Evolutionary conservation across 2,113 vertebrate genomes (phyloP).

Genomic region (Chloropsis hardwickii): DNA sequence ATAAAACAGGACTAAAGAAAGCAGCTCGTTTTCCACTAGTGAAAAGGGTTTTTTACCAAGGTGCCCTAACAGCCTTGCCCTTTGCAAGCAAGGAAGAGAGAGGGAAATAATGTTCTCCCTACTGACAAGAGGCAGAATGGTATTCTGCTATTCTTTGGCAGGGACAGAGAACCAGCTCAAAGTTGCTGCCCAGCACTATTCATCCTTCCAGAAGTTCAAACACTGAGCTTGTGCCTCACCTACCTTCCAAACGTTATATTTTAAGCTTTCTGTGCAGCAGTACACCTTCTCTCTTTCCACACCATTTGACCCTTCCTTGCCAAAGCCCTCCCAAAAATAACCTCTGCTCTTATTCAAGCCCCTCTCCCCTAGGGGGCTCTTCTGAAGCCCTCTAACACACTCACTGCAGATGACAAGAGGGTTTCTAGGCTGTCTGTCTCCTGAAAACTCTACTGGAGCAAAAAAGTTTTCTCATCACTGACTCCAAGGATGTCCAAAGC

Average conservation of each 20-base stretch:
- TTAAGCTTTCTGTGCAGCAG: not conserved
- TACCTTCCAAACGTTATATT: not conserved
- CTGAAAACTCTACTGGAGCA: not conserved
- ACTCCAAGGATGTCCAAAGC: not conserved
- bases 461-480: not conserved
- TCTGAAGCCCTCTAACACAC: not conserved
- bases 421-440: not conserved
- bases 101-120: not conserved
- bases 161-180: not conserved
- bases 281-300: not conserved
- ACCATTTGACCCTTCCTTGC: not conserved
- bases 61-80: rapidly evolving
- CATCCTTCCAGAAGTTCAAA: not conserved
- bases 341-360: not conserved
- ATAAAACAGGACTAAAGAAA: not conserved
- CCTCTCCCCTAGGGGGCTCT: not conserved
- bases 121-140: not conserved
- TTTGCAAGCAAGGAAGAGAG: not conserved
- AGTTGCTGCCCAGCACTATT: not conserved
- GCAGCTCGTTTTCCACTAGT: not conserved
- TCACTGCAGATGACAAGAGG: not conserved
- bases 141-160: not conserved
- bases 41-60: not conserved
- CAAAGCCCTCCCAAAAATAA: not conserved
- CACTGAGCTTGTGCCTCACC: not conserved